Percentiles rank a stretch among this genome's conserved stretches.
phyloP scores from a whole-genome alignment of 1,140 invertebrate species.

The Asobara japonica region DNA sequence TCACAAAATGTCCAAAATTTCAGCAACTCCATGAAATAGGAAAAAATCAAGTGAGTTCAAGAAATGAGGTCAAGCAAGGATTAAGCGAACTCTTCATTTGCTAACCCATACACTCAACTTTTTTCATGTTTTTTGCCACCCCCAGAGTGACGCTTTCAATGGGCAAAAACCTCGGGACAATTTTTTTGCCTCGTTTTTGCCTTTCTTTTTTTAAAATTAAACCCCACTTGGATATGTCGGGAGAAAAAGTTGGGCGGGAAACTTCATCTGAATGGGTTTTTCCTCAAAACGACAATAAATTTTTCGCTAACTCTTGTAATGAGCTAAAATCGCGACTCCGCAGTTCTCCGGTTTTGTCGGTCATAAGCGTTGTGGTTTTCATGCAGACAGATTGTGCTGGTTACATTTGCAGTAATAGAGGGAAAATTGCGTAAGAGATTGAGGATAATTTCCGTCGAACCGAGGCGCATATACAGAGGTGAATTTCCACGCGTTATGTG shows the following conservation, averaged over 20 bases:
- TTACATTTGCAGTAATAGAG: no score
- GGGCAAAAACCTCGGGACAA: background rate
- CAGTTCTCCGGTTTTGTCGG: no score
- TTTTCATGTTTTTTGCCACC: background rate
- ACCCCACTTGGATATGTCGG: background rate
- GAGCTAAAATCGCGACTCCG: background rate
- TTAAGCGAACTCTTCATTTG: constrained; percentile 50
- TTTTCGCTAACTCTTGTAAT: background rate
- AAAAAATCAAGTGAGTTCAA: constrained; percentile 46
- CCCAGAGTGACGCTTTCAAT: background rate
- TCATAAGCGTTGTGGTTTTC: background rate
- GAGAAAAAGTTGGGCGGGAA: background rate
- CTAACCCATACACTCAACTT: constrained; percentile 24
- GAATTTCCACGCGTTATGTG: no score
- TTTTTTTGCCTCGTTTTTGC: no score
- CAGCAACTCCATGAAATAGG: no score
- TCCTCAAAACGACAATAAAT: background rate
- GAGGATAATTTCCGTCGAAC: no score
- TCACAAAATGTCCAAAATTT: no score
- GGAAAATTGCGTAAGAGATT: no score
- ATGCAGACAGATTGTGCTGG: background rate
- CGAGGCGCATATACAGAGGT: no score
- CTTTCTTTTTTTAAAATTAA: background rate
- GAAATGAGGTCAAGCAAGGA: constrained; percentile 51
- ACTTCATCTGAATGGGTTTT: background rate